These are phyloP conservation scores for Aporrectodea caliginosa DNA, from an alignment of 1,140 invertebrate genomes.

Conservation along the genomic window DNA sequence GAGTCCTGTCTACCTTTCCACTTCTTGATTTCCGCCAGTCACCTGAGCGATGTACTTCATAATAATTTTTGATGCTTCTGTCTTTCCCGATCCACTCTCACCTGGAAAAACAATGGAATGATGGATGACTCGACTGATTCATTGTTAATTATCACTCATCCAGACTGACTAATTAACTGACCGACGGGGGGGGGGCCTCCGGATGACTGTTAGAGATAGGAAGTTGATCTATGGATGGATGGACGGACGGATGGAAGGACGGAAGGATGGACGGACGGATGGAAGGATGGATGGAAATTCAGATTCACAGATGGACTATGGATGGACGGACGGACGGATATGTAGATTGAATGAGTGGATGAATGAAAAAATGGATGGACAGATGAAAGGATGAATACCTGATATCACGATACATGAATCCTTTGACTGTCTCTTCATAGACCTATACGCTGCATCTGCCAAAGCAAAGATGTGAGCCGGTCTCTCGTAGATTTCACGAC, in stretches of 20 bases:
- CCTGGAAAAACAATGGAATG: slow-evolving; percentile 63
- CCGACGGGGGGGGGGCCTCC: too few relatives aligned
- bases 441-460: slow-evolving; percentile 98
- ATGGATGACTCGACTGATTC: too few relatives aligned
- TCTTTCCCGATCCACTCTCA: slow-evolving; percentile 93
- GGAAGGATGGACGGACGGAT: too few relatives aligned
- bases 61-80: slow-evolving; percentile 96
- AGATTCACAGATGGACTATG: too few relatives aligned
- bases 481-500: slow-evolving; percentile 98
- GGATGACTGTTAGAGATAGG: too few relatives aligned
- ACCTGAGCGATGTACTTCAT: slow-evolving; percentile 98
- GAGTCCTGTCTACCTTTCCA: slow-evolving; percentile 82
- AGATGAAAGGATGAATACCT: slow-evolving; percentile 61
- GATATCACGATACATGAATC: slow-evolving; percentile 92
- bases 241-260: too few relatives aligned
- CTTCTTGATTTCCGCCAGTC: slow-evolving; percentile 87
- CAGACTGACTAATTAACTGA: too few relatives aligned
- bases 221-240: too few relatives aligned
- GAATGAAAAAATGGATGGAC: background rate
- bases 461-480: slow-evolving; percentile 99
- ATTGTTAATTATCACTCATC: too few relatives aligned
- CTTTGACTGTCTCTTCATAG: slow-evolving; percentile 88
- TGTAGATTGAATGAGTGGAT: background rate
- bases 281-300: too few relatives aligned
- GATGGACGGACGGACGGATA: too few relatives aligned